Percentiles rank a stretch among this genome's conserved stretches.
These are phyloP conservation scores for Cichladusa arquata DNA, from an alignment of 2,113 vertebrate genomes.

Conservation along the genomic window DNA sequence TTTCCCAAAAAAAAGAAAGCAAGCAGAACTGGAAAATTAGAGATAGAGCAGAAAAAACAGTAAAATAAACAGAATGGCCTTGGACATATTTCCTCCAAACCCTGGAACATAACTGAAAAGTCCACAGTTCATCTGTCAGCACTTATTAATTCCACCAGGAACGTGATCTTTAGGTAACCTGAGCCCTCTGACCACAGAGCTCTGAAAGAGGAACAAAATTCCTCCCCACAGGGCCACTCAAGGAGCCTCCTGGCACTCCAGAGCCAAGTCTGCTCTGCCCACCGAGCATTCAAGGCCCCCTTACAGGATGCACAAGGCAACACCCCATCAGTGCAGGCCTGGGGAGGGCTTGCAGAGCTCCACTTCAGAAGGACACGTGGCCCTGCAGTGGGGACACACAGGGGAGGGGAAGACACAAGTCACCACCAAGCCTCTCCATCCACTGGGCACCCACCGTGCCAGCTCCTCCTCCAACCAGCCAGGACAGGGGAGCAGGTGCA, in stretches of 20 bases:
- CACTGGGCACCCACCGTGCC: rapidly evolving
- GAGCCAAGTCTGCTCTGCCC: neutral
- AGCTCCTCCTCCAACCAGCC: rapidly evolving
- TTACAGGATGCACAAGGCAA: neutral
- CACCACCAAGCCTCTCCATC: neutral
- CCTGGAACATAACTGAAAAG: neutral
- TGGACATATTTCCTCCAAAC: neutral
- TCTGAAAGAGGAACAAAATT: neutral
- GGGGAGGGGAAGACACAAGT: neutral
- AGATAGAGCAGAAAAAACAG: neutral
- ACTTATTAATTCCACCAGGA: neutral
- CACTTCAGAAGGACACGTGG: neutral
- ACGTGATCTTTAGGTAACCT: neutral
- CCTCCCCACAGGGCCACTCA: too few species aligned
- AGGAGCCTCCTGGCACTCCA: rapidly evolving
- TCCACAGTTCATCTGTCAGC: neutral
- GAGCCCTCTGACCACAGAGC: neutral
- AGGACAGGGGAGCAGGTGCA: neutral
- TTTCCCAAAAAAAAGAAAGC: neutral
- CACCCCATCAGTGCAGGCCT: rapidly evolving
- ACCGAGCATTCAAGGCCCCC: rapidly evolving
- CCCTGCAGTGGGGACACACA: neutral
- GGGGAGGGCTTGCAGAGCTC: neutral
- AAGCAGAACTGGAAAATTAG: neutral
- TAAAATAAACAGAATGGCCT: neutral